A percentile compares a stretch with the other conserved stretches of the same genome.
phyloP scores from a whole-genome alignment of 2,888 invertebrate genomes.

The Sussaba pulchella region DNA sequence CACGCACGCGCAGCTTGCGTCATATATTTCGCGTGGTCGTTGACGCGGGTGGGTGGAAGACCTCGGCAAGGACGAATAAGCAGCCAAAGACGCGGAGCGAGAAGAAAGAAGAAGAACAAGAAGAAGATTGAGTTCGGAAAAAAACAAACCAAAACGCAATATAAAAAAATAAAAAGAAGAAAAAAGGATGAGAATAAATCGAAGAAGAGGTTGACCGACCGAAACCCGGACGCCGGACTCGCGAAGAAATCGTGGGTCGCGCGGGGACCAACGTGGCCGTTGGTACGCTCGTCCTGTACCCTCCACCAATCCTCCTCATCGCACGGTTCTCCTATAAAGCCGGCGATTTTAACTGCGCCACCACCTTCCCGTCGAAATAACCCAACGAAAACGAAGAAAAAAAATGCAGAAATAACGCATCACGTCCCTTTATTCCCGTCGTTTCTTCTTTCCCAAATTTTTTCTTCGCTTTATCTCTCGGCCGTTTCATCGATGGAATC shows the following conservation, averaged over 20 bases:
- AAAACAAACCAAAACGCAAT: conserved; percentile 42
- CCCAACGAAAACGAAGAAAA: conserved; percentile 15
- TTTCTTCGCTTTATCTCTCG: conserved; percentile 30
- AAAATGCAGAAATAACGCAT: conserved; percentile 36
- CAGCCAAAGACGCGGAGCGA: conserved; percentile 58
- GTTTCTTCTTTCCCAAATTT: conserved; percentile 21
- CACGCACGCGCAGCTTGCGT: conserved; percentile 75
- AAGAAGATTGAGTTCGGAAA: not conserved
- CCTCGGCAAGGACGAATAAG: conserved; percentile 80
- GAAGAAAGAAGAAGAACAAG: conserved; percentile 41
- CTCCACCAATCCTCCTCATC: conserved; percentile 12
- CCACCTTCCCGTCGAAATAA: not conserved
- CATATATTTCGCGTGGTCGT: conserved; percentile 79
- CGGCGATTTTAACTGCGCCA: conserved; percentile 39
- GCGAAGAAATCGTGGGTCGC: not conserved
- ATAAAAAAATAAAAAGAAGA: conserved; percentile 30
- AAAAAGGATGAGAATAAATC: conserved; percentile 46
- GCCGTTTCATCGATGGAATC: conserved; percentile 48
- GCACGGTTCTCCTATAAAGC: conserved; percentile 19
- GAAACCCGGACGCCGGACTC: conserved; percentile 55
- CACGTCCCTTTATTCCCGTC: conserved; percentile 45
- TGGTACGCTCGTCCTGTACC: conserved; percentile 3
- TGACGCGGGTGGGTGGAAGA: conserved; percentile 78
- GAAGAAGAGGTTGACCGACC: conserved; percentile 59
- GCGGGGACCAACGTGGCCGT: conserved; percentile 23